Percentiles rank a stretch among this genome's conserved stretches.
phyloP scores from a whole-genome alignment of 2,797 vertebrate genomes.

The Enteromius trimaculatus region DNA sequence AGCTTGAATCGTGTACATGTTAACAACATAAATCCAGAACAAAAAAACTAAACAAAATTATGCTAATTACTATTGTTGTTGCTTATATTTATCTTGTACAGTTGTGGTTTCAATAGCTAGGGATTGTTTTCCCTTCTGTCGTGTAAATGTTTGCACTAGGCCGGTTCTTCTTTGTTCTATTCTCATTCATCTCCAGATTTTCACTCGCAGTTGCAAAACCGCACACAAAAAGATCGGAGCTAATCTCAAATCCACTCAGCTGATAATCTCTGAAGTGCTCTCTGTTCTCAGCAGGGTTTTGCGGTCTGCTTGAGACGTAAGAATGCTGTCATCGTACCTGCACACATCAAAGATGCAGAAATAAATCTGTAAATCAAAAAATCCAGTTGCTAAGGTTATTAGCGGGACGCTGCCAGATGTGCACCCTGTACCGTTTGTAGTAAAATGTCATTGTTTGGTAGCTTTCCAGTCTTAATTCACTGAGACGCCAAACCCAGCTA shows the following conservation, averaged over 20 bases:
- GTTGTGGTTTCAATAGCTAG: conserved; percentile 9
- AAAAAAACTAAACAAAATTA: not conserved
- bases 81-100: not conserved
- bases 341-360: conserved; percentile 8
- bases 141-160: conserved; percentile 21
- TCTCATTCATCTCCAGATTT: not conserved
- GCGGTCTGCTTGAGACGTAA: not conserved
- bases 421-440: conserved; percentile 67
- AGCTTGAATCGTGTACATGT: not conserved
- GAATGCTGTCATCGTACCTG: not conserved
- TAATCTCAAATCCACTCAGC: conserved; percentile 20
- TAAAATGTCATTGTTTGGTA: not conserved
- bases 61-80: not conserved
- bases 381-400: not conserved
- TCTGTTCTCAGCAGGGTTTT: conserved; percentile 17
- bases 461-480: conserved; percentile 74
- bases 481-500: conserved; percentile 59
- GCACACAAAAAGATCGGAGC: conserved; percentile 6
- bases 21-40: conserved; percentile 2
- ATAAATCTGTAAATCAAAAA: not conserved
- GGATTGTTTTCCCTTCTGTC: not conserved
- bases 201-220: not conserved
- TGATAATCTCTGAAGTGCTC: conserved; percentile 4
- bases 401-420: not conserved
- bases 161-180: conserved; percentile 12